Conservation (phyloP, 2,888 invertebrate species). For the Drosophila setosimentum region DNA sequence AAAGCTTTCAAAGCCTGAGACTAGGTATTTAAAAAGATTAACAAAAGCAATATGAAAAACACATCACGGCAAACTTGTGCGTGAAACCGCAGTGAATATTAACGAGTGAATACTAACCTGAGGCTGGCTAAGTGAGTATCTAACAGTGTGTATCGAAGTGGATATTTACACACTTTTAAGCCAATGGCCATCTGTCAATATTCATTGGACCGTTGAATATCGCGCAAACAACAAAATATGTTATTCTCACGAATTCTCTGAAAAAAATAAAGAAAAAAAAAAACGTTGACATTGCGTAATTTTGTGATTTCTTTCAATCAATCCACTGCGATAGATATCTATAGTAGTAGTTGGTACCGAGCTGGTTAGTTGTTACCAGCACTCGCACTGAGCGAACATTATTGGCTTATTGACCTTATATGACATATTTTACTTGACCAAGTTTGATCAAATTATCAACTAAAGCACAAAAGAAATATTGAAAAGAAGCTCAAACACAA, state of each 20-base stretch:
- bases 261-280: not conserved
- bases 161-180: not conserved
- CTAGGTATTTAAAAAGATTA: too few species aligned
- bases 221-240: not conserved
- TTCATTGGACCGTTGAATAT: not conserved
- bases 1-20: not conserved
- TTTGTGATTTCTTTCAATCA: not conserved
- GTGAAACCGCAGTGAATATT: not conserved
- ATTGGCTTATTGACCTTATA: not conserved
- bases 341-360: not conserved
- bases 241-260: not conserved
- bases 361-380: not conserved
- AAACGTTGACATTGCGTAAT: not conserved
- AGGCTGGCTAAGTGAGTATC: not conserved
- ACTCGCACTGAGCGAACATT: not conserved
- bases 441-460: conserved; percentile 5
- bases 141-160: not conserved
- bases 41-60: not conserved
- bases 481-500: conserved; percentile 25
- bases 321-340: not conserved
- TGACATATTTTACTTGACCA: not conserved
- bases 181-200: not conserved
- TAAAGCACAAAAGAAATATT: conserved; percentile 2
- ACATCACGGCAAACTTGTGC: not conserved
- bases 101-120: not conserved